phyloP scores from a whole-genome alignment of 2,113 vertebrate species.

The Crotalus helleri region DNA sequence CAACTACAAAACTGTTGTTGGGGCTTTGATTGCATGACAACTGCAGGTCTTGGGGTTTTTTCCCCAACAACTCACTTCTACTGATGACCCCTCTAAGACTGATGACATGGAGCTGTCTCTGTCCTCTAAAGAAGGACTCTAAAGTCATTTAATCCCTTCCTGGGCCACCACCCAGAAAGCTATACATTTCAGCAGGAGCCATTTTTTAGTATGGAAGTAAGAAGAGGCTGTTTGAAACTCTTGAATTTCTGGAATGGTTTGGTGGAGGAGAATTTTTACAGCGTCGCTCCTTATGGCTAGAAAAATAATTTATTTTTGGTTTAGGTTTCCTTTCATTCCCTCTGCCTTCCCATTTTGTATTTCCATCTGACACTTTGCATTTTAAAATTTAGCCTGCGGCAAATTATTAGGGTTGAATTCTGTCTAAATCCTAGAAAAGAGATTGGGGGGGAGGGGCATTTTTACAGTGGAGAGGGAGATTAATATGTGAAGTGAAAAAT shows the following conservation, averaged over 20 bases:
- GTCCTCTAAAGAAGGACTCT: background rate
- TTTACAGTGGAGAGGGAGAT: background rate
- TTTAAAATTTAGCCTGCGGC: conserved; percentile 66
- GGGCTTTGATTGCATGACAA: background rate
- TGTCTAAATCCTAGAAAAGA: conserved; percentile 57
- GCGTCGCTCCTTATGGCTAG: background rate
- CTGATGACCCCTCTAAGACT: background rate
- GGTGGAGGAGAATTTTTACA: background rate
- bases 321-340: background rate
- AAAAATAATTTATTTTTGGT: background rate
- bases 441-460: background rate
- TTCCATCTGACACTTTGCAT: conserved; percentile 61
- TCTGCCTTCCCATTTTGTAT: conserved; percentile 17
- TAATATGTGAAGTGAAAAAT: conserved; percentile 29
- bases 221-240: background rate
- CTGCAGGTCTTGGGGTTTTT: too few species aligned
- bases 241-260: background rate
- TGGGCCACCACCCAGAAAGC: background rate
- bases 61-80: background rate
- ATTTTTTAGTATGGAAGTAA: background rate
- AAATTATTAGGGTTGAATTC: conserved; percentile 65
- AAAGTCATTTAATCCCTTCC: background rate
- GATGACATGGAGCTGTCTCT: background rate
- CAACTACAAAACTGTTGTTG: too few species aligned
- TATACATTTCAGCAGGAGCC: background rate